phyloP scores from a whole-genome alignment of 2,113 vertebrate species.

The Tauraco erythrolophus region DNA sequence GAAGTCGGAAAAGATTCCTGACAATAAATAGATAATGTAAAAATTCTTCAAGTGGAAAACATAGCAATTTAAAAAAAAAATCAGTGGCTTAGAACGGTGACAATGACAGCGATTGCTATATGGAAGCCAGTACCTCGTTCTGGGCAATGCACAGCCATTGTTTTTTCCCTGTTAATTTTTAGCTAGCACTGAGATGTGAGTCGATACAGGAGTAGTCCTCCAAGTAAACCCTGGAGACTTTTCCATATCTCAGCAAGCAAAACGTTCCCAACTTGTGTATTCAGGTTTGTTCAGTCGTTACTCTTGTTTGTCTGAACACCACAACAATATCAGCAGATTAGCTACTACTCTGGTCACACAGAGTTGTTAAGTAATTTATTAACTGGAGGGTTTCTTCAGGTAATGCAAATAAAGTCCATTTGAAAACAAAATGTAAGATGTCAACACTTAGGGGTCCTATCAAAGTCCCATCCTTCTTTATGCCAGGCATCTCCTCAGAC shows the following conservation, averaged over 20 bases:
- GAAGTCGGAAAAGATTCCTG: not conserved
- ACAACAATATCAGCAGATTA: not conserved
- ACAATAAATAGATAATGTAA: not conserved
- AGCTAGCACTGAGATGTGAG: not conserved
- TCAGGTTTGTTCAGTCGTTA: not conserved
- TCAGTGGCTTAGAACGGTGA: not conserved
- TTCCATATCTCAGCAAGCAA: not conserved
- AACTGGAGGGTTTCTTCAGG: not conserved
- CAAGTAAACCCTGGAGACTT: not conserved
- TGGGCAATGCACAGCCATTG: not conserved
- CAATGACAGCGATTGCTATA: not conserved
- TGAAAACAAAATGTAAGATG: not conserved
- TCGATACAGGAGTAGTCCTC: not conserved
- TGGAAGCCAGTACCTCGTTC: not conserved
- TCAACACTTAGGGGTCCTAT: not conserved
- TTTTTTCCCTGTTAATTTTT: not conserved
- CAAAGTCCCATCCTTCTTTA: not conserved
- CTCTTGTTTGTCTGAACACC: not conserved
- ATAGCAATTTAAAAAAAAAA: not conserved
- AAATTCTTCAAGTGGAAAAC: not conserved
- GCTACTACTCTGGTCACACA: not conserved
- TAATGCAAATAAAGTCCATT: not conserved
- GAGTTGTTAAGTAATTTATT: constrained; percentile 12
- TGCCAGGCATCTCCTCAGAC: not conserved
- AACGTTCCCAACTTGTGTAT: not conserved